Evolutionary conservation across 2,888 invertebrate genomes (phyloP).

Genomic region (Leptopterna dolabrata): DNA sequence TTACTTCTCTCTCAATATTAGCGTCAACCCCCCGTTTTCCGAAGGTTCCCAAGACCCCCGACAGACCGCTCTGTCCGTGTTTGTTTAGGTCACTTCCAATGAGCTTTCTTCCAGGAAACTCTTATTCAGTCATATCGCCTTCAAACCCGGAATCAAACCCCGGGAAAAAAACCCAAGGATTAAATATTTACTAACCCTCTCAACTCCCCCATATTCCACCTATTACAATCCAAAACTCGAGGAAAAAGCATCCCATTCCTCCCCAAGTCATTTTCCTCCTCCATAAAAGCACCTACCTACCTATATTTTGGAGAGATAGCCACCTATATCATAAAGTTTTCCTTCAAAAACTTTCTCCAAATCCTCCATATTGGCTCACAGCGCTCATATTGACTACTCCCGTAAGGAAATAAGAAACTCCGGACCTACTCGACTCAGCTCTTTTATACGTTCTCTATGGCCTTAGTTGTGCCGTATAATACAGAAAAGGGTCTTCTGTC

Average conservation of each 20-base stretch:
- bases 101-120: conserved; percentile 1
- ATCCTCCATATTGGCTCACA: neutral
- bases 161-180: neutral
- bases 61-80: neutral
- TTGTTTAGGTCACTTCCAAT: conserved; percentile 39
- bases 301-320: neutral
- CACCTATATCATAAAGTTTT: neutral
- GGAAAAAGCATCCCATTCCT: neutral
- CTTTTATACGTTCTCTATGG: neutral
- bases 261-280: neutral
- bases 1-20: conserved; percentile 49
- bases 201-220: neutral
- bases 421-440: neutral
- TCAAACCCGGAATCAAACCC: neutral
- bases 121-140: conserved; percentile 7
- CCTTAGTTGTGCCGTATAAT: neutral
- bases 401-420: neutral
- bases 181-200: neutral
- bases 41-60: neutral
- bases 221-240: neutral
- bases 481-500: neutral
- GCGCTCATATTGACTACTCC: neutral
- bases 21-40: neutral
- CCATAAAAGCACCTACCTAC: too few species aligned
- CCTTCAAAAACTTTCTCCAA: neutral